Evolutionary conservation across 1,140 invertebrate genomes (phyloP).

Genomic region (Drosophila biarmipes): DNA sequence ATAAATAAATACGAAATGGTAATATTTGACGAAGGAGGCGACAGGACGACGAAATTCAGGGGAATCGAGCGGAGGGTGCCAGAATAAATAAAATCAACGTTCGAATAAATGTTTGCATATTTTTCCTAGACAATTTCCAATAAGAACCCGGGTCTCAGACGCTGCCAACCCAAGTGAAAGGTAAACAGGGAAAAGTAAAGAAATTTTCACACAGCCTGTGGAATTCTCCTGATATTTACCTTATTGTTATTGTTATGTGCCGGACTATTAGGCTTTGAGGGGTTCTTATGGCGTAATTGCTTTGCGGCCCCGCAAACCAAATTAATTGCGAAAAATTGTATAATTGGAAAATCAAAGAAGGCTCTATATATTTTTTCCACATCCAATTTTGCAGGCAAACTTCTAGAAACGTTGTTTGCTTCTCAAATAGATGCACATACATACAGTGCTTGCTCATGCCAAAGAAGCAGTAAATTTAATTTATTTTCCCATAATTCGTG

Average conservation of each 20-base stretch:
- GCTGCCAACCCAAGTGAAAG: conserved; percentile 31
- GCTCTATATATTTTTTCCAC: neutral
- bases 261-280: conserved; percentile 42
- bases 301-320: conserved; percentile 35
- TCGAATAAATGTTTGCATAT: conserved; percentile 82
- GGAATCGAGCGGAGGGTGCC: conserved; percentile 1
- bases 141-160: conserved; percentile 39
- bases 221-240: conserved; percentile 15
- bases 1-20: conserved; percentile 79
- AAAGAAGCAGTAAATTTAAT: conserved; percentile 6
- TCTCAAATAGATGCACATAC: conserved; percentile 10
- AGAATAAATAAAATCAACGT: conserved; percentile 82
- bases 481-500: conserved; percentile 23
- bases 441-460: too few relatives aligned
- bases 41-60: neutral
- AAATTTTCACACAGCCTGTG: conserved; percentile 32
- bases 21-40: conserved; percentile 58
- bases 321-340: conserved; percentile 42
- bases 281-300: conserved; percentile 41
- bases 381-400: neutral
- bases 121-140: conserved; percentile 75
- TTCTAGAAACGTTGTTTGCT: conserved; percentile 10
- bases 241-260: conserved; percentile 49
- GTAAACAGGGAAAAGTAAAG: conserved; percentile 47
- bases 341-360: conserved; percentile 43